Evolutionary conservation across 2,797 vertebrate species (phyloP), one percentile per base, ranked within the genome.

Genomic region (Cephalopachus bancanus): DNA sequence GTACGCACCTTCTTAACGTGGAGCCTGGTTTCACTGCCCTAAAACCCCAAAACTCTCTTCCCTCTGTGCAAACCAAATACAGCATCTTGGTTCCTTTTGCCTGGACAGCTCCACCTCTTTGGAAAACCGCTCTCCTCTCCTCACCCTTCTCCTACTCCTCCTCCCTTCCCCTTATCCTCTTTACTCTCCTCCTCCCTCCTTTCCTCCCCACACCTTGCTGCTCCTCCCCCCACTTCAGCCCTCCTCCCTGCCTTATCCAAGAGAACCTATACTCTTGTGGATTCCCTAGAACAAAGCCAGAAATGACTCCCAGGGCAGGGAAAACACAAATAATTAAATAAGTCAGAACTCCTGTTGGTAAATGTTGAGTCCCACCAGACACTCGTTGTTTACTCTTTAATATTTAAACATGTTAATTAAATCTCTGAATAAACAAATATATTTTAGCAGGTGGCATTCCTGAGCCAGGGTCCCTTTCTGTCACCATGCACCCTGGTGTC

Each of bases 391-490:
- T 98, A 98, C 98, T 98, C 95, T 98, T 98, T 98, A 98, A 98
- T 98, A 98, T 98, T 99, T 98, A 98, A 98, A 98, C 97, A 98
- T 98, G 98, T 51, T 98, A 98, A 98, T 99, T 98, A 98, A 98
- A 87, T 93, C 87, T 97, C 97, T 62, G 81, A 98, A 98, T 98
- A 98, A 98, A 98, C 97, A 98, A 98, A 98, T 97, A 86, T 75
- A 75, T 89, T 97, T 96, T 96, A 93, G 57, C 92, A 79, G 97
- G 0, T 94, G 95, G 86, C 87, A 95, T 97, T 96, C 92, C 81
- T n/a, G 96, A 98, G 78, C n/a, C 57, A 67, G 87, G 88, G 62
- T 26, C 92, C 79, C 67, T 44, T 69, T 96, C 94, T 4, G 16
- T 95, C 76, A 44, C 71, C 75, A 0, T 0, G 37, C 59, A n/a